These are phyloP conservation scores for Hymenopus coronatus DNA, from an alignment of 2,888 invertebrate genomes.

Conservation along the genomic window DNA sequence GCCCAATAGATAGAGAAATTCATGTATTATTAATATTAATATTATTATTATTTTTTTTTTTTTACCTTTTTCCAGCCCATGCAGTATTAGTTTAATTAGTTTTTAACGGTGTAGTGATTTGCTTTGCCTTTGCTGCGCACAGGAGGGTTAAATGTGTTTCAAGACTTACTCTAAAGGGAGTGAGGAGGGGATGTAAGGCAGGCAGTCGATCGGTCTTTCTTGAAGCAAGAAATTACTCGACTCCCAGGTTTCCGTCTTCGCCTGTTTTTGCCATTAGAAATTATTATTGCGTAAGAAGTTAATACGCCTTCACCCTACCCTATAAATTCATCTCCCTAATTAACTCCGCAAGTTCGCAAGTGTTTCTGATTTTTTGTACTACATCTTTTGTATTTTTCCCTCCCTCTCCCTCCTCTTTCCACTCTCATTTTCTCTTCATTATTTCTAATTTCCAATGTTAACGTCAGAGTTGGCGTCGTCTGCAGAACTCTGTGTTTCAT, in stretches of 20 bases:
- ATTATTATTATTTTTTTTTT: too few species aligned
- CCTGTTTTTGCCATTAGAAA: conserved; percentile 29
- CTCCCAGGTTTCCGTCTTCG: conserved; percentile 24
- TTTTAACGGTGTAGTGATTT: not conserved
- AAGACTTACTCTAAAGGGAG: not conserved
- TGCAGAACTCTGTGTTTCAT: not conserved
- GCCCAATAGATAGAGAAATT: too few species aligned
- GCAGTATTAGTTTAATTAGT: not conserved
- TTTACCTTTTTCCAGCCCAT: not conserved
- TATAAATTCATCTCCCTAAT: conserved; percentile 27
- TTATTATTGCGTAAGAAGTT: conserved; percentile 28
- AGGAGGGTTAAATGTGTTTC: not conserved
- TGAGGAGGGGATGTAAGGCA: not conserved
- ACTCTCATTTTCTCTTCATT: not conserved
- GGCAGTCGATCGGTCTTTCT: not conserved
- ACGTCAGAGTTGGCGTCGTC: not conserved
- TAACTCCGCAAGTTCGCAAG: conserved; percentile 25
- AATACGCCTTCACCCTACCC: not conserved
- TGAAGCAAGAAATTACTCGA: conserved; percentile 28
- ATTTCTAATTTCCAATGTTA: not conserved
- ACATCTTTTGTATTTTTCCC: not conserved
- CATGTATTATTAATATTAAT: too few species aligned
- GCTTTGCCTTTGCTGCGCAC: not conserved
- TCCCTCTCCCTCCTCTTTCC: not conserved
- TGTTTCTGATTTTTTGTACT: conserved; percentile 12